These are phyloP conservation scores for Lacerta bilineata DNA, from an alignment of 2,797 vertebrate genomes.

Conservation along the genomic window DNA sequence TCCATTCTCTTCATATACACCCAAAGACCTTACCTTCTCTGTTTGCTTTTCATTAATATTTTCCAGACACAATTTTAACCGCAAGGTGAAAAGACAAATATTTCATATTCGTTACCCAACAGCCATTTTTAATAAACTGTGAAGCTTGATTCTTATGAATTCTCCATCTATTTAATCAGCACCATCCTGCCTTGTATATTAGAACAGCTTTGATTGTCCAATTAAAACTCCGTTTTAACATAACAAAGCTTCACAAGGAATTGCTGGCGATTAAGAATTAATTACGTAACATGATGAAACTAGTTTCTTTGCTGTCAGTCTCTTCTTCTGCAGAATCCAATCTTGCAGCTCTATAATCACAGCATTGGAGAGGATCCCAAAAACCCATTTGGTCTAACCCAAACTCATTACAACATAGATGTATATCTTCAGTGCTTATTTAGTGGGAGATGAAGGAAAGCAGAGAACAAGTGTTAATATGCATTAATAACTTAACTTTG, in stretches of 20 bases:
- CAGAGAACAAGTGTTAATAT: no score
- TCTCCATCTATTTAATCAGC: conserved; percentile 21
- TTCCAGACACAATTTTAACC: conserved; percentile 45
- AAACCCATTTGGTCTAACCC: no score
- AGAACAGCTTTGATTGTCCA: conserved; percentile 29
- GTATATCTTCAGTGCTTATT: no score
- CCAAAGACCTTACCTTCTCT: conserved; percentile 10
- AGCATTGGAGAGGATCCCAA: no score
- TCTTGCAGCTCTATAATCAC: not conserved
- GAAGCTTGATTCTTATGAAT: not conserved
- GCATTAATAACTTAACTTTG: no score
- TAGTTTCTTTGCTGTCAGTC: conserved; percentile 22
- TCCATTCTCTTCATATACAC: conserved; percentile 28
- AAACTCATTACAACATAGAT: no score
- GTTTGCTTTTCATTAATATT: conserved; percentile 41
- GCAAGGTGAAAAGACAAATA: conserved; percentile 37
- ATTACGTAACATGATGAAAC: no score
- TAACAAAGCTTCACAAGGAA: not conserved
- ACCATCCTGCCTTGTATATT: not conserved
- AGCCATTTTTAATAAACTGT: conserved; percentile 27
- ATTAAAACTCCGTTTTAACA: conserved; percentile 20
- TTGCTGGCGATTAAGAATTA: conserved; percentile 24
- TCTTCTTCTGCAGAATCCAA: not conserved
- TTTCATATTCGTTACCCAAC: conserved; percentile 32
- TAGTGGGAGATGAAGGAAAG: no score